phyloP scores from a whole-genome alignment of 2,113 vertebrate species.

The Lichenostomus cassidix region DNA sequence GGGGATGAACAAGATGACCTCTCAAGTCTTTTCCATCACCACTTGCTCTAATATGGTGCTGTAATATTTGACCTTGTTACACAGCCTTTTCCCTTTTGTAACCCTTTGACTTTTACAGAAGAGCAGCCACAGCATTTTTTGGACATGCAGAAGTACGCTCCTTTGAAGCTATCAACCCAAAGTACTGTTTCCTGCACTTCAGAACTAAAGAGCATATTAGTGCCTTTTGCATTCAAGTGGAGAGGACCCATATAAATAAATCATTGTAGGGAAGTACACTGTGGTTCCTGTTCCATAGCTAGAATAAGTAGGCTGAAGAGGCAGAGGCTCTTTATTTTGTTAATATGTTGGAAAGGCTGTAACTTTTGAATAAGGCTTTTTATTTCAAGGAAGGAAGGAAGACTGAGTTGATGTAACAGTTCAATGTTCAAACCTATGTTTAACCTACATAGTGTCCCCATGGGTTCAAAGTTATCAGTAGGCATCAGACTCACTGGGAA shows the following conservation, averaged over 20 bases:
- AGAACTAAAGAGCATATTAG: background rate
- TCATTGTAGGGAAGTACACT: background rate
- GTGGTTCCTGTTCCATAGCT: background rate
- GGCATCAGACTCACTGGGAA: background rate
- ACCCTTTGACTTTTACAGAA: conserved; percentile 20
- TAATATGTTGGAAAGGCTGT: background rate
- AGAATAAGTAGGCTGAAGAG: background rate
- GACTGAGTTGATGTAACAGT: background rate
- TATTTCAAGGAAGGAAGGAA: background rate
- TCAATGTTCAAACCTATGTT: background rate
- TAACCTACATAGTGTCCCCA: background rate
- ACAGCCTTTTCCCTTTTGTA: background rate
- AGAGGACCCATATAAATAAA: conserved; percentile 19
- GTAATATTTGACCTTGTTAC: conserved; percentile 45
- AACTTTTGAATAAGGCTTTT: background rate
- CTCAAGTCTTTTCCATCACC: conserved; percentile 51
- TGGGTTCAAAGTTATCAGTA: background rate
- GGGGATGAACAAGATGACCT: conserved; percentile 41
- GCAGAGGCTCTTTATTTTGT: background rate
- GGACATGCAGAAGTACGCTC: background rate
- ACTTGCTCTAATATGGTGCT: conserved; percentile 38
- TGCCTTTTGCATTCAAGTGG: conserved; percentile 17
- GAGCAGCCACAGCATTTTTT: background rate
- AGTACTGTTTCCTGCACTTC: conserved; percentile 37
- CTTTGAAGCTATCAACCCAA: background rate